These are phyloP conservation scores for Takifugu bimaculatus DNA, from an alignment of 2,113 vertebrate species.

Conservation along the genomic window DNA sequence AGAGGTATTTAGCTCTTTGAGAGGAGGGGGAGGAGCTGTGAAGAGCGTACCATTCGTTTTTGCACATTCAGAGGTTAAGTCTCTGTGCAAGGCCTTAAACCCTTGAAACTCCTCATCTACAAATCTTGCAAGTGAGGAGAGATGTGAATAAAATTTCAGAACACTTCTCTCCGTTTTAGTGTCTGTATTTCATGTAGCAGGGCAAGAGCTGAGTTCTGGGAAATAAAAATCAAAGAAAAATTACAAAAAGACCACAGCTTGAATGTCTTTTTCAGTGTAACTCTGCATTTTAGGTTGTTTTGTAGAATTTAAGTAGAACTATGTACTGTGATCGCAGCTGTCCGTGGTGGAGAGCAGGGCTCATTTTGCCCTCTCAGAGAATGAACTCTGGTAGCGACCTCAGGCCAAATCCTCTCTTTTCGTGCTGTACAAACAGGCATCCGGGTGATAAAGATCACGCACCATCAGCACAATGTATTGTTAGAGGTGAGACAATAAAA, in stretches of 20 bases:
- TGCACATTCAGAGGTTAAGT: slow-evolving; percentile 57
- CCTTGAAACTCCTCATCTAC: slow-evolving; percentile 55
- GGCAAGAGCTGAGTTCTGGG: slow-evolving; percentile 48
- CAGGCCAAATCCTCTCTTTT: slow-evolving; percentile 72
- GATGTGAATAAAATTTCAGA: slow-evolving; percentile 44
- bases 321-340: slow-evolving; percentile 46
- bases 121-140: slow-evolving; percentile 53
- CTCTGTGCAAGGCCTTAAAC: slow-evolving; percentile 57
- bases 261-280: slow-evolving; percentile 70
- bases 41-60: slow-evolving; percentile 40
- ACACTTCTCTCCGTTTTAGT: slow-evolving; percentile 56
- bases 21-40: slow-evolving; percentile 26
- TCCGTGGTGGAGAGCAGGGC: slow-evolving; percentile 45
- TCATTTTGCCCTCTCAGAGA: slow-evolving; percentile 57
- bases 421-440: slow-evolving; percentile 67
- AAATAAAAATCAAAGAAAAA: slow-evolving; percentile 12
- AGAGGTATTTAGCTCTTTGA: slow-evolving; percentile 33
- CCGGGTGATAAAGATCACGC: slow-evolving; percentile 71
- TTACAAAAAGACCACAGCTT: slow-evolving; percentile 63
- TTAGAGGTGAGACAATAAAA: slow-evolving; percentile 71
- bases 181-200: slow-evolving; percentile 57
- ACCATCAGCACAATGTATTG: slow-evolving; percentile 75
- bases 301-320: slow-evolving; percentile 33
- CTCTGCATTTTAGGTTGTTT: slow-evolving; percentile 50
- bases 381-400: slow-evolving; percentile 58